Evolutionary conservation across 2,797 vertebrate species (phyloP), one percentile per base, ranked within the genome.

Genomic region (Hydrophis major): DNA sequence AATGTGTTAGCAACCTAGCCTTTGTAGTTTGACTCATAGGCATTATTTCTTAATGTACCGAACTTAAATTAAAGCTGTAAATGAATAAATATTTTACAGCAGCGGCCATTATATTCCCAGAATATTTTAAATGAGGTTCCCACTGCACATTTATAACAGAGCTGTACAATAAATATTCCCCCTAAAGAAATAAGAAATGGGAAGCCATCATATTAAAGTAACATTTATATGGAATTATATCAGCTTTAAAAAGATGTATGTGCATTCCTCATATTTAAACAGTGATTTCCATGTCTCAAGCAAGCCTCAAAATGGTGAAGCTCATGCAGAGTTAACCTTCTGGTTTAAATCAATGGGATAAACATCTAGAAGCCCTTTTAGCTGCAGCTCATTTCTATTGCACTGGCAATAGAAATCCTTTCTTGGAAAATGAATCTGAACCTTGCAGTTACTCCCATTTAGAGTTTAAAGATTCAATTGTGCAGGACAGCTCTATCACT

Each of bases 21-120:
- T 93, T 55, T 55, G 37, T 91, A 93, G 60, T 4, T 57, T 94
- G 95, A 86, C 1, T 61, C 89, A 4, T 88, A 86, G 47, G 42
- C 89, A 59, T 61, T 74, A 89, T 91, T 93, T 94, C 57, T 91
- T 93, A 93, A 37, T 93, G 74, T 74, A 91, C 83, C 91, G 47
- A 63, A 87, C 27, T 88, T 89, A 92, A 14, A 89, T 16, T 2
- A 56, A 2, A 42, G 20, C 87, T 69, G 66, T 91, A 20, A 95
- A 93, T 89, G 94, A 94, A 92, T 89, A 93, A 91, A 94, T 86
- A 93, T 25, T 89, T 94, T 90, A 90, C 90, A 86, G 78, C 86
- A 4, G 86, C 32, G n/a, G 1, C 14, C 91, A 87, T 91, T 47
- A 93, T 93, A 96, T 92, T 90, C 89, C 87, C 88, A 10, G 93